Percentiles rank a stretch among this genome's conserved stretches.
Evolutionary conservation across 2,113 vertebrate species (phyloP).

Genomic region (Rhodinocichla rosea): DNA sequence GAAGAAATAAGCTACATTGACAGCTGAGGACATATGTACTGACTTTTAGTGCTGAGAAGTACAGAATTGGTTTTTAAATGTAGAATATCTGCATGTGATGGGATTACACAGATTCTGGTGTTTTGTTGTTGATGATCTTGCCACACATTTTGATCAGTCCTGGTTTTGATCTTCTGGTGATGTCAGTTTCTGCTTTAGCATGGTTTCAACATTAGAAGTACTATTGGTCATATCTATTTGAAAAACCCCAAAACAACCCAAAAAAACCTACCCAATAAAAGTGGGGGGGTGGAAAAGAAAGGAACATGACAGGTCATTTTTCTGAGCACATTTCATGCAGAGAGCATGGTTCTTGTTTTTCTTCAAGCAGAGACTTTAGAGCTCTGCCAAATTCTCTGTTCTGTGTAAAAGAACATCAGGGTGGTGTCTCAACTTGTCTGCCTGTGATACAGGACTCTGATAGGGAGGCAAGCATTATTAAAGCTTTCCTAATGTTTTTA

Average conservation of each 20-base stretch:
- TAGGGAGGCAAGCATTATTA: slow-evolving; percentile 1
- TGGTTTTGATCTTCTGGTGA: not conserved
- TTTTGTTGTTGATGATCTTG: not conserved
- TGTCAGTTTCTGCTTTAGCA: not conserved
- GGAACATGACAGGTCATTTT: not conserved
- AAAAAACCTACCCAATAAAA: not conserved
- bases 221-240: not conserved
- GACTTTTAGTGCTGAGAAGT: not conserved
- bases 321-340: not conserved
- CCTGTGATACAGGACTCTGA: not conserved
- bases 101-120: not conserved
- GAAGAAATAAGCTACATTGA: not conserved
- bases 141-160: not conserved
- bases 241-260: not conserved
- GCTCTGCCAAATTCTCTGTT: slow-evolving; percentile 12
- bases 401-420: not conserved
- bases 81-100: not conserved
- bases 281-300: accelerated
- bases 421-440: slow-evolving; percentile 36
- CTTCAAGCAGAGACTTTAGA: not conserved
- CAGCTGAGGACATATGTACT: not conserved
- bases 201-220: not conserved
- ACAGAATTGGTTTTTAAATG: not conserved
- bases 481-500: slow-evolving; percentile 46
- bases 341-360: not conserved